Evolutionary conservation across 1,140 invertebrate genomes (phyloP), one percentile per base, ranked within the genome.

Genomic region (Zophobas atratus): DNA sequence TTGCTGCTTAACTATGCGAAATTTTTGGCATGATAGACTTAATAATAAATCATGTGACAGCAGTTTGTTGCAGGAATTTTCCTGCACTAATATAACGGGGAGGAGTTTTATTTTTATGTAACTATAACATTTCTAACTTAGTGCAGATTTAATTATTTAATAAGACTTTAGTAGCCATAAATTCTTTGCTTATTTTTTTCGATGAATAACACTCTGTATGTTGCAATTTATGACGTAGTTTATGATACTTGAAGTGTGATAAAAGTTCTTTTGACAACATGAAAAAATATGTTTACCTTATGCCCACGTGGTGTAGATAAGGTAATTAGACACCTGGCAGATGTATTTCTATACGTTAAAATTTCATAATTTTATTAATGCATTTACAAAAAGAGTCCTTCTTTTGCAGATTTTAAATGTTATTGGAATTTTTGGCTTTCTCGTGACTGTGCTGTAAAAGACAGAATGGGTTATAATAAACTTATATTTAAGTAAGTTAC

Each of bases 121-220:
- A 8, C 39, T 67, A 67, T 67, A 43, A 67, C 20, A 67, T 67
- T 67, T 67, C 38, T 39, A 67, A 67, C 60, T 67, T 20, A 67
- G 39, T 43, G 6, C 43, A 41, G 39, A 43, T 67, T 39, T 67
- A 67, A 67, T 67, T 67, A 67, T 67, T 38, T 67, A 67, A 67
- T 67, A 67, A 36, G 39, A 67, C 8, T 67, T 67, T 67, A 67
- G 38, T 67, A 67, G n/a, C 39, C 60, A 41, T 67, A 67, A 67
- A 46, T 8, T 67, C 43, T 67, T 20, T 67, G 8, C 33, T 67
- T 43, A 67, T 60, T 67, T 36, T 20, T 67, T 33, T 20, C 43
- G 5, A 41, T 67, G n/a, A 34, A 34, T 35, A 43, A 67, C 32
- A n/a, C 39, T 51, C 43, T 46, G 3, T 46, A 8, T 60, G 8